Evolutionary conservation across 2,113 vertebrate genomes (phyloP).

Genomic region (Prolemur simus): DNA sequence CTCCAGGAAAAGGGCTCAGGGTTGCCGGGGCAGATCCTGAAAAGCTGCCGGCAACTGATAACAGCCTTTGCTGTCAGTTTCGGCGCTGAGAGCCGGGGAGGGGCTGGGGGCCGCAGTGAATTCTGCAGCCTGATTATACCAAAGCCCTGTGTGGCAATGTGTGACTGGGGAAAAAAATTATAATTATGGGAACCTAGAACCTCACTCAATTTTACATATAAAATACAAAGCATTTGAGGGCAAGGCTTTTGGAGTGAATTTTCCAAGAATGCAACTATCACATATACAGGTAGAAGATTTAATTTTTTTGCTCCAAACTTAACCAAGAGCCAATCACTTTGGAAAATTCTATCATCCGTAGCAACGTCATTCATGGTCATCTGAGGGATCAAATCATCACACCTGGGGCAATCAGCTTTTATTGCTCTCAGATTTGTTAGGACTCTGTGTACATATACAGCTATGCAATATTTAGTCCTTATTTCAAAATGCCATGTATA

Average conservation of each 20-base stretch:
- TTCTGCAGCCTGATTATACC: constrained; percentile 42
- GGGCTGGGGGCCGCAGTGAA: background rate
- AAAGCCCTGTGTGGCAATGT: constrained; percentile 10
- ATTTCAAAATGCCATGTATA: background rate
- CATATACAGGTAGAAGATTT: no score
- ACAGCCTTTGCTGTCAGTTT: constrained; percentile 68
- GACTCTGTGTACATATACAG: background rate
- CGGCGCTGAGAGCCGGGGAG: background rate
- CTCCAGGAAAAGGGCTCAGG: constrained; percentile 77
- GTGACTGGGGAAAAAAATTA: background rate
- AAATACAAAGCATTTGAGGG: background rate
- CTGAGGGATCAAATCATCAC: background rate
- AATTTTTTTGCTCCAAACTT: background rate
- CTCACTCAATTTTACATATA: background rate
- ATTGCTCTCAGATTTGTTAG: background rate
- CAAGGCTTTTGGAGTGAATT: background rate
- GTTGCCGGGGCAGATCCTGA: constrained; percentile 19
- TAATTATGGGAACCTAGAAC: background rate
- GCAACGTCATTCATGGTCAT: background rate
- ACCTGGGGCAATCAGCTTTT: background rate
- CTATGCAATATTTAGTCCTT: no score
- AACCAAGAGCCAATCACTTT: background rate
- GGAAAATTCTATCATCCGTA: background rate
- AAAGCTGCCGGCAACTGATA: constrained; percentile 79
- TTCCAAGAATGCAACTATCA: background rate